These are phyloP conservation scores for Drosophila elegans DNA, from an alignment of 1,140 invertebrate genomes.

Conservation along the genomic window DNA sequence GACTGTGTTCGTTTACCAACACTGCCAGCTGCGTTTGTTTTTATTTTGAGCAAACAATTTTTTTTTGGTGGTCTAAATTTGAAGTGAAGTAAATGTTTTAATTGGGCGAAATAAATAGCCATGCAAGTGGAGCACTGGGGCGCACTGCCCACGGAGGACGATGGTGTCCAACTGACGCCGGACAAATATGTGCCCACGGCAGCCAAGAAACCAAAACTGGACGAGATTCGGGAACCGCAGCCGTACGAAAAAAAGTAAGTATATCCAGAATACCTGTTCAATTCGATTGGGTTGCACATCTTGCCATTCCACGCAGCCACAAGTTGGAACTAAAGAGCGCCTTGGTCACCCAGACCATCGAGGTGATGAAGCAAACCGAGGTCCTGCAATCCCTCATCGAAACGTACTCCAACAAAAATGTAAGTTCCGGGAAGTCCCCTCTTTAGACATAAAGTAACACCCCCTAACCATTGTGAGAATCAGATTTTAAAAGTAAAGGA, in stretches of 20 bases:
- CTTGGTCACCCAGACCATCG: constrained; percentile 80
- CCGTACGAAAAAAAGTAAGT: constrained; percentile 49
- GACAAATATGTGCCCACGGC: constrained; percentile 57
- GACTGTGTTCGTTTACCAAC: not conserved
- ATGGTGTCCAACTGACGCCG: constrained; percentile 15
- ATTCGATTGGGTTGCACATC: not conserved
- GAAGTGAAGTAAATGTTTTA: constrained; percentile 10
- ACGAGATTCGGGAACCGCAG: constrained; percentile 46
- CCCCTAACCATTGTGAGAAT: too few species aligned
- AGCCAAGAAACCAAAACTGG: constrained; percentile 56
- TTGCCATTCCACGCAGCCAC: constrained; percentile 10
- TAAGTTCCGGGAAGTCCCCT: constrained; percentile 11
- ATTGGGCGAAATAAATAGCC: constrained; percentile 1
- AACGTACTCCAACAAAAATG: constrained; percentile 82
- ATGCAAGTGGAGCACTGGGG: constrained; percentile 71
- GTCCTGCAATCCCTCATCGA: constrained; percentile 81
- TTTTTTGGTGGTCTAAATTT: too few species aligned
- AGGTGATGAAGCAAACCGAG: constrained; percentile 84
- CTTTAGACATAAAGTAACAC: not conserved
- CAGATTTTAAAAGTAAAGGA: too few species aligned
- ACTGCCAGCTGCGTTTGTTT: constrained; percentile 22
- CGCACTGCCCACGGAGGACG: constrained; percentile 38
- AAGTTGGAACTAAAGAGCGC: constrained; percentile 71
- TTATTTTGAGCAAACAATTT: too few species aligned
- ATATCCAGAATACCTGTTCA: not conserved